Conservation (phyloP, 2,113 vertebrate species). For the Okapia johnstoni region DNA sequence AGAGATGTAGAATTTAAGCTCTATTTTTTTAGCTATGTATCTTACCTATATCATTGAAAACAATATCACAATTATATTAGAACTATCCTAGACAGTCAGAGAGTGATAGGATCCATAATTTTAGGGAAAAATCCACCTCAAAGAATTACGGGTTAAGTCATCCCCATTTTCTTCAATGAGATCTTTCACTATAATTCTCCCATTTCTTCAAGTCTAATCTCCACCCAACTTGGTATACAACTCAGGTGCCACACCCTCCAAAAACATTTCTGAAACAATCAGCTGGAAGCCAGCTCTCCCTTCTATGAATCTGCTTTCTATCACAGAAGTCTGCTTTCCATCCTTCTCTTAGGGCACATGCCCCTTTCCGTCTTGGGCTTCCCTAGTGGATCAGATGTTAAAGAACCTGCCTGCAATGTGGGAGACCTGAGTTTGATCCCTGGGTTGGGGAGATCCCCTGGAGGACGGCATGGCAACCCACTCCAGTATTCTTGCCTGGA, state of each 20-base stretch:
- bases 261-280: background rate
- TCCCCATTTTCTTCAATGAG: background rate
- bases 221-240: background rate
- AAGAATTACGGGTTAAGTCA: background rate
- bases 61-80: background rate
- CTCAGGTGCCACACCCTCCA: background rate
- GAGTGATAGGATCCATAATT: background rate
- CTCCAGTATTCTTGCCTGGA: background rate
- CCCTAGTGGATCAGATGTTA: background rate
- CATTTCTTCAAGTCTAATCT: background rate
- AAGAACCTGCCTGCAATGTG: background rate
- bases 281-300: background rate
- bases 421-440: background rate
- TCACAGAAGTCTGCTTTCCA: background rate
- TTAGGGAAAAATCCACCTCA: background rate
- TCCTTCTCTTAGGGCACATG: accelerated
- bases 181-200: background rate
- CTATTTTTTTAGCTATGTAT: background rate
- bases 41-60: background rate
- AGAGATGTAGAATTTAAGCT: background rate
- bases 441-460: background rate
- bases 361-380: background rate
- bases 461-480: background rate
- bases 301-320: accelerated
- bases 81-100: background rate